These are phyloP conservation scores for Danio tinwini DNA, from an alignment of 2,797 vertebrate genomes.

Conservation along the genomic window DNA sequence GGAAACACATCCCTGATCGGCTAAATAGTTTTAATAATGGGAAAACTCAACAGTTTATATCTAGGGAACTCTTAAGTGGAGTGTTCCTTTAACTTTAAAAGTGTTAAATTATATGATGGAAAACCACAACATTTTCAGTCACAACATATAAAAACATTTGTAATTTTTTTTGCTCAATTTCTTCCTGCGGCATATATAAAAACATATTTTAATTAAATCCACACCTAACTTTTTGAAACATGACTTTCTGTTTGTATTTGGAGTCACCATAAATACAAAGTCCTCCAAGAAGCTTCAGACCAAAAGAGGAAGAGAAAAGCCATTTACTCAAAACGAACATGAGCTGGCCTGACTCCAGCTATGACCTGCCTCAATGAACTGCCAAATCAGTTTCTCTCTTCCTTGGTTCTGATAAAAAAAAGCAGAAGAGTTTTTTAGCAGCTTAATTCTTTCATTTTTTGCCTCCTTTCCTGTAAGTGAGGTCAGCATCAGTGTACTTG, in stretches of 20 bases:
- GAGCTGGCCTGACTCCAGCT: slow-evolving; percentile 38
- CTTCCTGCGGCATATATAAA: too few species aligned
- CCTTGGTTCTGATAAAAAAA: slow-evolving; percentile 58
- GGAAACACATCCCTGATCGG: too few species aligned
- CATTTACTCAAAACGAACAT: slow-evolving; percentile 31
- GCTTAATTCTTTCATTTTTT: slow-evolving; percentile 63
- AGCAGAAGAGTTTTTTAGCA: slow-evolving; percentile 69
- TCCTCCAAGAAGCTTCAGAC: slow-evolving; percentile 22
- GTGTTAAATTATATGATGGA: too few species aligned
- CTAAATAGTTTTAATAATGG: too few species aligned
- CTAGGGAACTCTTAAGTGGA: too few species aligned
- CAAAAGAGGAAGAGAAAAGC: slow-evolving; percentile 47
- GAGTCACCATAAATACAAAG: slow-evolving; percentile 21
- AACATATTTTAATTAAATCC: background rate
- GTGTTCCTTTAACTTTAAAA: too few species aligned
- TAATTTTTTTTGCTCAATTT: too few species aligned
- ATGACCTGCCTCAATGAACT: slow-evolving; percentile 30
- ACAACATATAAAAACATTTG: too few species aligned
- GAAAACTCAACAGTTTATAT: too few species aligned
- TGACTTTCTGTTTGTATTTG: background rate
- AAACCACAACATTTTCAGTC: too few species aligned
- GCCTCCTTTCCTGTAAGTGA: slow-evolving; percentile 73
- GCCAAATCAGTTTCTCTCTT: slow-evolving; percentile 61
- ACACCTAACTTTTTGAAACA: slow-evolving; percentile 1
- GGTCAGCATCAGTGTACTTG: slow-evolving; percentile 47